Percentiles rank a stretch among this genome's conserved stretches.
Evolutionary conservation across 2,888 invertebrate genomes (phyloP).

Genomic region (Drosophila algonquin): DNA sequence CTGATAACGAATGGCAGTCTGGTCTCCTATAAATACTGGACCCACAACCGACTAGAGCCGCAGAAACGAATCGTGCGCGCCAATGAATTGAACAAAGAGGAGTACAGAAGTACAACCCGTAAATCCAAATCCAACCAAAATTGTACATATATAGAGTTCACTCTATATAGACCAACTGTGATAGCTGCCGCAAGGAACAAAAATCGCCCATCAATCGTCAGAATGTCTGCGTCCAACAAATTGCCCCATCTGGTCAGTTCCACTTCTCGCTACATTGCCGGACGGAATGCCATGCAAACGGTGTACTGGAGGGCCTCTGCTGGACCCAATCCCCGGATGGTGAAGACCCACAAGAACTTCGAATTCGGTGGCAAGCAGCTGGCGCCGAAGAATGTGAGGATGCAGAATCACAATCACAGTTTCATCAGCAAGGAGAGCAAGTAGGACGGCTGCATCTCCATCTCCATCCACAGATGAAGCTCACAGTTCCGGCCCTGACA

Average conservation of each 20-base stretch:
- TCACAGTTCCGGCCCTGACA: constrained; percentile 23
- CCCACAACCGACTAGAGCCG: constrained; percentile 9
- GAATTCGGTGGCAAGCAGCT: constrained; percentile 85
- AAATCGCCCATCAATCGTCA: background rate
- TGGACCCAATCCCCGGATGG: constrained; percentile 84
- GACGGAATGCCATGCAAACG: constrained; percentile 90
- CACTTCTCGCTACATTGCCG: constrained; percentile 89
- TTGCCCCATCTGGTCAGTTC: constrained; percentile 87
- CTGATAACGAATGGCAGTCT: constrained; percentile 38
- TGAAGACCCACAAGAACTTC: constrained; percentile 86
- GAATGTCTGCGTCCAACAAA: constrained; percentile 76
- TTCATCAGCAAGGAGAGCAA: constrained; percentile 56
- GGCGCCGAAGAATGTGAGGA: constrained; percentile 84
- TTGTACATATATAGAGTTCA: constrained; percentile 15
- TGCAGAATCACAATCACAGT: constrained; percentile 74
- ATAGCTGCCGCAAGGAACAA: constrained; percentile 32
- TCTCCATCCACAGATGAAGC: background rate
- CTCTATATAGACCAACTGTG: constrained; percentile 54
- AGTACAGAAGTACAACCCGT: background rate
- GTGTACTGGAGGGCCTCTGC: constrained; percentile 89
- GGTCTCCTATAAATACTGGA: constrained; percentile 60
- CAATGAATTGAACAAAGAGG: constrained; percentile 36
- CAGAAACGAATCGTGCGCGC: constrained; percentile 52
- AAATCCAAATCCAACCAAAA: background rate
- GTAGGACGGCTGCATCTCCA: no score